Evolutionary conservation across 1,140 invertebrate species (phyloP), one percentile per base, ranked within the genome.

Genomic region (Brachionus rotundiformis): DNA sequence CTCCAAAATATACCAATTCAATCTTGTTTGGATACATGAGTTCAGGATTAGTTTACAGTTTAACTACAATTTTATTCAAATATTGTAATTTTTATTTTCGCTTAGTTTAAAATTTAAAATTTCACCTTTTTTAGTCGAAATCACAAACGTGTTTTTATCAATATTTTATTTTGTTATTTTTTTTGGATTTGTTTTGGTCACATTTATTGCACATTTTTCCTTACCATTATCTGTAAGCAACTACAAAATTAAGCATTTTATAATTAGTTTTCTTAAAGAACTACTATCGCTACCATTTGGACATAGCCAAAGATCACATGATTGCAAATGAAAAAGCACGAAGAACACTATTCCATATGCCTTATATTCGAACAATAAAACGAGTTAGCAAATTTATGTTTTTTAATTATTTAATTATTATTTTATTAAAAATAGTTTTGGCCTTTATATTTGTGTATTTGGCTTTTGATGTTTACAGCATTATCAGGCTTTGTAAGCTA

Each of bases 141-240:
- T 79, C 29, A 79, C 29, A 25, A 59, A 36, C 36, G 76, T 33
- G 1, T 59, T 79, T 39, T 13, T 54, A 19, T 13, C 76, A 33
- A 41, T 79, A 23, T 59, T 79, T 31, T 63, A 59, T 63, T 59
- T 79, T 54, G 59, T 79, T 13, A 41, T 79, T 25, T 16, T 49
- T 7, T 79, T 79, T 59, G 76, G 76, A 23, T 25, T 79, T 19
- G 13, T 79, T 16, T 31, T 79, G 19, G 19, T 79, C 3, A 54
- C 76, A n/a, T 79, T 79, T 41, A 79, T 79, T 13, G 47, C 76
- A 23, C 76, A 79, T 41, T 79, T 79, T 79, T 79, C 76, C 13
- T 19, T 79, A 16, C 76, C 76, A 39, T 41, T 79, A 63, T 79
- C 76, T 25, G 76, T 79, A 79, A 79, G 39, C 27, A 44, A 8